Base-by-base conservation (phyloP, 2,888 invertebrate species). In the Phalangium opilio region DNA sequence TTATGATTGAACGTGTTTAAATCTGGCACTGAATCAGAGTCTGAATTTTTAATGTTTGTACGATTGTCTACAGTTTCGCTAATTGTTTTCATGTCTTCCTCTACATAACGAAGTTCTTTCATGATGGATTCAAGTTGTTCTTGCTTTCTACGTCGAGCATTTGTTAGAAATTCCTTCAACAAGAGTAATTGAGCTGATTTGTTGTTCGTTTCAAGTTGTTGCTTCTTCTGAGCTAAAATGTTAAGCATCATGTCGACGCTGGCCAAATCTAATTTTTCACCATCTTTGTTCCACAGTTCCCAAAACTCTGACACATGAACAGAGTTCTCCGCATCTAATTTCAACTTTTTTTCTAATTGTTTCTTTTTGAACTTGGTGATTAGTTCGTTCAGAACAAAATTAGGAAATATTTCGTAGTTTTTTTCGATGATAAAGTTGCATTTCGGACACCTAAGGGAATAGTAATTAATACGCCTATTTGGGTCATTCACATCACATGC, bases 221-320 rank as follows among this genome's bases (percentile, higher is more conserved):
- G 77, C 65, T 84, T 85, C 49, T 83, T 73, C 51, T 83, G 78
- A 4, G 79, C 78, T 44, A 89, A 70, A 47, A 84, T 75, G 59
- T 83, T 82, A 47, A 89, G 67, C 75, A 89, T 78, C 1, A 78
- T 75, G 60, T 85, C 83, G 1, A 89, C 81, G 62, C 86, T 84
- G 0, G 79, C 76, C 41, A 86, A 68, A 19, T 79, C 77, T 42
- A 87, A 68, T 40, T 48, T 32, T 45, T 56, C 57, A 5, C 52
- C 45, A 50, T 61, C 59, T 32, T 52, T 44, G 27, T 51, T 20
- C 18, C 60, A 43, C 35, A 59, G 54, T 36, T 55, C 55, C 42
- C 57, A 55, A 19, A 61, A 45, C 49, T 61, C 59, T 27, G 50
- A 48, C n/a, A 49, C 12, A 45, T 33, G 32, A 43, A 43, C 32